Evolutionary conservation across 2,888 invertebrate species (phyloP).

Genomic region (Polylopha cassiicola): DNA sequence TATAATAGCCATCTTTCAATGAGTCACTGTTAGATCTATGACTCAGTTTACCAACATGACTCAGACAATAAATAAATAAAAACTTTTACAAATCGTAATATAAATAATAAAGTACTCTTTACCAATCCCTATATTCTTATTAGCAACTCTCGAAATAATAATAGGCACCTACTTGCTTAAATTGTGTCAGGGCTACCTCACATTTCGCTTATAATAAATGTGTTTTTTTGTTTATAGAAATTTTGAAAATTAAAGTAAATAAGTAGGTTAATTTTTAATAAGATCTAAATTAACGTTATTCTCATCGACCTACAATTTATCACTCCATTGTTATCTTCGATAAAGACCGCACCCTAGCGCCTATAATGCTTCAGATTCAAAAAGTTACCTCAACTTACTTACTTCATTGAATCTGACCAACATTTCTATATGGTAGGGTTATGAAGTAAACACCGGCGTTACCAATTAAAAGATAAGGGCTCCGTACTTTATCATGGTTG

Average conservation of each 20-base stretch:
- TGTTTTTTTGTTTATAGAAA: too few species aligned
- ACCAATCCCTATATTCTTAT: too few species aligned
- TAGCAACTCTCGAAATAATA: too few species aligned
- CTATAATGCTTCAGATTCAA: conserved; percentile 36
- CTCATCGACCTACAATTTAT: conserved; percentile 14
- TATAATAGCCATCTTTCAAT: conserved; percentile 1
- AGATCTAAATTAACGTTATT: conserved; percentile 10
- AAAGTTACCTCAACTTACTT: conserved; percentile 18
- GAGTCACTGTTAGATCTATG: conserved; percentile 11
- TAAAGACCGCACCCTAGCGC: conserved; percentile 56
- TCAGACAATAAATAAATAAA: conserved; percentile 14
- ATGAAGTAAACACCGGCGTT: conserved; percentile 35
- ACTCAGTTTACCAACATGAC: conserved; percentile 14
- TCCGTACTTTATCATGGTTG: conserved; percentile 43
- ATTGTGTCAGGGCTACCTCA: too few species aligned
- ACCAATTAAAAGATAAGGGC: conserved; percentile 66
- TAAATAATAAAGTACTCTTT: too few species aligned
- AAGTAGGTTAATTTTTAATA: too few species aligned
- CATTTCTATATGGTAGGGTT: conserved; percentile 36
- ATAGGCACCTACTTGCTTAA: too few species aligned
- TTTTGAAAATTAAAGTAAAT: too few species aligned
- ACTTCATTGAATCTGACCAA: conserved; percentile 8
- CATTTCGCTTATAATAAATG: too few species aligned
- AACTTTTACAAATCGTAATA: neutral
- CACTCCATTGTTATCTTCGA: conserved; percentile 35